Conservation (phyloP, 2,113 vertebrate species). For the Silurus meridionalis region DNA sequence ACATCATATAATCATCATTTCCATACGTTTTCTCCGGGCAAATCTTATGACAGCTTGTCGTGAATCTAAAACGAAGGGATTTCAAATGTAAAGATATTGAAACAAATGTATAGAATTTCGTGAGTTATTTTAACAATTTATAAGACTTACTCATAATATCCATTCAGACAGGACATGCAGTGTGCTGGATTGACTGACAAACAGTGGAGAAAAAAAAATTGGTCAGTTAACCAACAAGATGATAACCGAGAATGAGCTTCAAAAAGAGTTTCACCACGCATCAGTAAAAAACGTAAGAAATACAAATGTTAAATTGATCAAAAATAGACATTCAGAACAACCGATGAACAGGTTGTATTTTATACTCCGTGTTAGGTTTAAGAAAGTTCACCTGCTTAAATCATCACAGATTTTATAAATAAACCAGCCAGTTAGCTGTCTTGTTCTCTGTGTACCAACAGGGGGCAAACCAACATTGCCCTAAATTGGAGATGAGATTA, state of each 20-base stretch:
- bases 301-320: neutral
- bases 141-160: slow-evolving; percentile 68
- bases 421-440: neutral
- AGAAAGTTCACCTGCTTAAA: neutral
- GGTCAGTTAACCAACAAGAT: neutral
- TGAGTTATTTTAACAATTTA: neutral
- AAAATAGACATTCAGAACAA: neutral
- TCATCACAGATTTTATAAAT: neutral
- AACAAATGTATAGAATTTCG: neutral
- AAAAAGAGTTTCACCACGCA: neutral
- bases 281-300: neutral
- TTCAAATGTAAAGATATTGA: neutral
- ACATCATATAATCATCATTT: slow-evolving; percentile 63
- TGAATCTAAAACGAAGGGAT: slow-evolving; percentile 70
- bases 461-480: slow-evolving; percentile 58
- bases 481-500: neutral
- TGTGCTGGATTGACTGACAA: slow-evolving; percentile 55
- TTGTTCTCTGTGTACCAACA: slow-evolving; percentile 55
- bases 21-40: slow-evolving; percentile 84
- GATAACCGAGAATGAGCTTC: neutral
- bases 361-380: neutral
- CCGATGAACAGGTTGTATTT: neutral
- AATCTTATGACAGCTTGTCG: slow-evolving; percentile 71
- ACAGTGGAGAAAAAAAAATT: slow-evolving; percentile 30
- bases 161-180: slow-evolving; percentile 66